These are phyloP conservation scores for Boloria selene DNA, from an alignment of 2,888 invertebrate genomes.

Conservation along the genomic window DNA sequence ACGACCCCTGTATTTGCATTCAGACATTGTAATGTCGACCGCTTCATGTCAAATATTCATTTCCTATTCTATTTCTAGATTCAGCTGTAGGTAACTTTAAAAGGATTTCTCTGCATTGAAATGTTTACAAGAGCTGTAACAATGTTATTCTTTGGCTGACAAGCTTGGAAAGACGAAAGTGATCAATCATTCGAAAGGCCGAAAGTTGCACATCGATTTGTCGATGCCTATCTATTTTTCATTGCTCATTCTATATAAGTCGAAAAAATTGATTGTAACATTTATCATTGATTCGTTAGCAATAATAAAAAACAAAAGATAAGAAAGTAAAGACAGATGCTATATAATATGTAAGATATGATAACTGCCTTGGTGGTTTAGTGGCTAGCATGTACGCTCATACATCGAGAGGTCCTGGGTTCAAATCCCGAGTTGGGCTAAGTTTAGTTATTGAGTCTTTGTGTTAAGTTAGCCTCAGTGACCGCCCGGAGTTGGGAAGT, in stretches of 20 bases:
- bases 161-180: constrained; percentile 64
- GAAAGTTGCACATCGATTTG: constrained; percentile 43
- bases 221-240: constrained; percentile 43
- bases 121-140: constrained; percentile 75
- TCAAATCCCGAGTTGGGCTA: no score
- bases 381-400: no score
- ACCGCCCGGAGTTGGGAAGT: no score
- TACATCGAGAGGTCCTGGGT: no score
- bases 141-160: constrained; percentile 79
- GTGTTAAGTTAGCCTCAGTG: no score
- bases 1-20: no score
- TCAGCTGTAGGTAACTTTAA: constrained; percentile 57
- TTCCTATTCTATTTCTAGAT: constrained; percentile 43
- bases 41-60: constrained; percentile 32
- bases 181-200: constrained; percentile 74
- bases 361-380: no score
- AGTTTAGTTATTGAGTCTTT: no score
- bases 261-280: constrained; percentile 13
- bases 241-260: constrained; percentile 11
- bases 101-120: constrained; percentile 70
- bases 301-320: constrained; percentile 6
- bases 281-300: constrained; percentile 13
- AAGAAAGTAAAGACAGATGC: neutral
- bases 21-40: neutral
- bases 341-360: no score